These are phyloP conservation scores for Polydesmus complanatus DNA, from an alignment of 2,888 invertebrate species.

Conservation along the genomic window DNA sequence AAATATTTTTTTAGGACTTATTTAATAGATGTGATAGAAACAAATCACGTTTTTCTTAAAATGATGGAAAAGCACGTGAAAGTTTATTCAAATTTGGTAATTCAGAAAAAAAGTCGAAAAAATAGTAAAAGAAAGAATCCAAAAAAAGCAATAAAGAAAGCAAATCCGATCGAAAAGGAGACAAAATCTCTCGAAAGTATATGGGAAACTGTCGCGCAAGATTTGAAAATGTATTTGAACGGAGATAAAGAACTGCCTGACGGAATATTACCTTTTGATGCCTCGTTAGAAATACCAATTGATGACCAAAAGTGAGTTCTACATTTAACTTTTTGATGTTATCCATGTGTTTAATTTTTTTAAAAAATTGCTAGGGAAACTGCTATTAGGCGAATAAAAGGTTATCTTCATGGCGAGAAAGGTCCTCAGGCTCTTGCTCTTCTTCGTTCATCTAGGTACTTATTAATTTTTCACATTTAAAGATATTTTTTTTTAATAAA, in stretches of 20 bases:
- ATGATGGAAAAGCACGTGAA: slow-evolving; percentile 57
- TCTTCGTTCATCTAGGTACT: slow-evolving; percentile 20
- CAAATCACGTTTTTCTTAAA: slow-evolving; percentile 78
- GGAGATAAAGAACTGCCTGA: slow-evolving; percentile 37
- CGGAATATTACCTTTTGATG: slow-evolving; percentile 63
- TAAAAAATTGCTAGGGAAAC: slow-evolving; percentile 46
- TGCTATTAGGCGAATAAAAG: slow-evolving; percentile 76
- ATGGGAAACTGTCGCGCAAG: slow-evolving; percentile 34
- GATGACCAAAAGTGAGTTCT: slow-evolving; percentile 73
- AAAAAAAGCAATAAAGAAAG: slow-evolving; percentile 16
- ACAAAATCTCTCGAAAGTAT: slow-evolving; percentile 26
- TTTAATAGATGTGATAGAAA: slow-evolving; percentile 74
- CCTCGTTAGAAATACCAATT: slow-evolving; percentile 63
- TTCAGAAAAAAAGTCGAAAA: slow-evolving; percentile 38
- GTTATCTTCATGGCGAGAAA: slow-evolving; percentile 39
- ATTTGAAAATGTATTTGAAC: slow-evolving; percentile 33
- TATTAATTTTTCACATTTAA: too few relatives aligned
- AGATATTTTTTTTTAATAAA: too few relatives aligned
- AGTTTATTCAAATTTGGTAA: slow-evolving; percentile 46
- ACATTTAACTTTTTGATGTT: not conserved
- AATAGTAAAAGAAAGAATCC: slow-evolving; percentile 39
- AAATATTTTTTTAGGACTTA: slow-evolving; percentile 45
- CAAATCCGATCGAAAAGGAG: slow-evolving; percentile 24
- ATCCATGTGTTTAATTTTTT: not conserved
- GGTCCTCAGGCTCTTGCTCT: slow-evolving; percentile 27